Percentiles rank a stretch among this genome's conserved stretches.
phyloP scores from a whole-genome alignment of 2,797 vertebrate species.

The Anolis apletophallus region DNA sequence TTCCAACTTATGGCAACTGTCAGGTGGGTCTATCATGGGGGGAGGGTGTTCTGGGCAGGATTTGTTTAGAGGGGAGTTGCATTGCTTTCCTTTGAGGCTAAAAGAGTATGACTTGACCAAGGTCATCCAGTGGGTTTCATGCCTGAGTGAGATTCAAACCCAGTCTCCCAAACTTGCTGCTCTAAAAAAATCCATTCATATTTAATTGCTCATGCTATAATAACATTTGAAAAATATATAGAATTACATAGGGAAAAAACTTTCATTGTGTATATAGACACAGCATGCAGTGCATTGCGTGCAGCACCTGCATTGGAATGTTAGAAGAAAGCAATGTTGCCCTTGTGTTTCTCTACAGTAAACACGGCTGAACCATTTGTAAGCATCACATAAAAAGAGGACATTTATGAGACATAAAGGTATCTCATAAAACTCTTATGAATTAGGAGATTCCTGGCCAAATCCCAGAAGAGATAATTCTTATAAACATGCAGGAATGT shows the following conservation, averaged over 20 bases:
- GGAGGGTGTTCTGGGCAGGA: too few relatives aligned
- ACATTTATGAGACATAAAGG: conserved; percentile 73
- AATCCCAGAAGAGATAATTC: conserved; percentile 73
- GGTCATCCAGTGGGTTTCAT: too few relatives aligned
- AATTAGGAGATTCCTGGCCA: conserved; percentile 73
- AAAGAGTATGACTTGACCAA: too few relatives aligned
- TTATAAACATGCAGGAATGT: conserved; percentile 78
- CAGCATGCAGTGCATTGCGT: conserved; percentile 37
- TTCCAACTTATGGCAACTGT: too few relatives aligned
- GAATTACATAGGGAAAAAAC: conserved; percentile 32
- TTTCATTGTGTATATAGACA: conserved; percentile 57
- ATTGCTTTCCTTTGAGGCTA: too few relatives aligned
- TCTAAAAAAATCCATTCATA: conserved; percentile 43
- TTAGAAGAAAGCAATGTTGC: conserved; percentile 49
- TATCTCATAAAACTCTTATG: conserved; percentile 74
- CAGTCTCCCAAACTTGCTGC: conserved; percentile 20
- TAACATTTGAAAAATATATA: conserved; percentile 50
- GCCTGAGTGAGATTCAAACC: too few relatives aligned
- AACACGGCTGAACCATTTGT: conserved; percentile 62
- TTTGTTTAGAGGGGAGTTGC: too few relatives aligned
- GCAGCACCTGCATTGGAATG: conserved; percentile 55
- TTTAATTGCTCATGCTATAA: conserved; percentile 58
- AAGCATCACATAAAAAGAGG: conserved; percentile 71
- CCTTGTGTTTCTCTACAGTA: conserved; percentile 63
- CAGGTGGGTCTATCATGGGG: too few relatives aligned